Percentiles rank a stretch among this genome's conserved stretches.
These are phyloP conservation scores for Folsomia manolachei DNA, from an alignment of 2,888 invertebrate species.

Conservation along the genomic window DNA sequence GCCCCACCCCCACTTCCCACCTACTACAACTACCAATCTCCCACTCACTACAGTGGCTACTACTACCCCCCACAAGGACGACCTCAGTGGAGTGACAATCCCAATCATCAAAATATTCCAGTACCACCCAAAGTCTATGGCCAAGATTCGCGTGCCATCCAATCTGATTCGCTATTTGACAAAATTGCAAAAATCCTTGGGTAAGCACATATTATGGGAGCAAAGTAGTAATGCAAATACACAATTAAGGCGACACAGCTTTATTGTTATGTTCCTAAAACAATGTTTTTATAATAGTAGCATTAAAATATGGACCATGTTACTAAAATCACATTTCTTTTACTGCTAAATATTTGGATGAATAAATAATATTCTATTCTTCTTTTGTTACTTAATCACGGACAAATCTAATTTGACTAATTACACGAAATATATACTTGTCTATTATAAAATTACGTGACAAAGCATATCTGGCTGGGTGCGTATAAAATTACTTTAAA, in stretches of 20 bases:
- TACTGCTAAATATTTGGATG: background rate
- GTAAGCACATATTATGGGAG: too few species aligned
- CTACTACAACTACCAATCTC: conserved; percentile 37
- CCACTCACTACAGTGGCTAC: conserved; percentile 29
- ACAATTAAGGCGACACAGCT: too few species aligned
- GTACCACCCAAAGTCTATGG: background rate
- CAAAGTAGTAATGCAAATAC: too few species aligned
- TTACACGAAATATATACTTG: too few species aligned
- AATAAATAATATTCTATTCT: background rate
- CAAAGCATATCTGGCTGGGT: too few species aligned
- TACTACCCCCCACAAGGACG: conserved; percentile 16
- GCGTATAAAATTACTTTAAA: too few species aligned
- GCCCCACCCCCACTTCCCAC: conserved; percentile 39
- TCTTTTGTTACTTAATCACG: background rate
- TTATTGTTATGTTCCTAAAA: background rate
- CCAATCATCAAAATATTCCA: background rate
- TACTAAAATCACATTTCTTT: background rate
- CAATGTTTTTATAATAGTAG: background rate
- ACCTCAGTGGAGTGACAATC: background rate
- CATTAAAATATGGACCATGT: background rate
- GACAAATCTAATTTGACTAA: background rate
- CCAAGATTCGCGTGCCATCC: background rate
- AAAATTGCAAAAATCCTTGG: conserved; percentile 8
- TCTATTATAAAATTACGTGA: too few species aligned
- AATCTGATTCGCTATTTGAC: background rate